These are phyloP conservation scores for Gobionotothen gibberifrons DNA, from an alignment of 2,797 vertebrate species.

Conservation along the genomic window DNA sequence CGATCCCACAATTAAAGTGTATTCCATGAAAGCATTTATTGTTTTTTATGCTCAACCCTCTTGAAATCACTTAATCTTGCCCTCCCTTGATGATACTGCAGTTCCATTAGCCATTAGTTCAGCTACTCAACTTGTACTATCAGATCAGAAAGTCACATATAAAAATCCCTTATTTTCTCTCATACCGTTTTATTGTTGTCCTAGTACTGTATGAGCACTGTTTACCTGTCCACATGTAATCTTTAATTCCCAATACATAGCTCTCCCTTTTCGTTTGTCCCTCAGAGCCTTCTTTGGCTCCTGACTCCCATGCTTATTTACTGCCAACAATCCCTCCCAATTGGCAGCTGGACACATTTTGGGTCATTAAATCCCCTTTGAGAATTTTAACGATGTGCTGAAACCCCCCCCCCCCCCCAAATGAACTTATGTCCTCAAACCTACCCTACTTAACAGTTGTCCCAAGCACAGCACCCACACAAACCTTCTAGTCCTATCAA, in stretches of 20 bases:
- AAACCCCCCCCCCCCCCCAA: constrained; percentile 1
- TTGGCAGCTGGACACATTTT: constrained; percentile 67
- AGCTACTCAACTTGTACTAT: constrained; percentile 38
- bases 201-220: constrained; percentile 44
- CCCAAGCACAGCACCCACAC: constrained; percentile 9
- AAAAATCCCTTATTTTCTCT: constrained; percentile 53
- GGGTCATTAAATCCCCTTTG: constrained; percentile 68
- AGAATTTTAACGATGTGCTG: constrained; percentile 52
- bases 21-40: constrained; percentile 6
- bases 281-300: constrained; percentile 60
- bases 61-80: constrained; percentile 35
- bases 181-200: constrained; percentile 54
- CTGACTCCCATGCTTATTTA: constrained; percentile 58
- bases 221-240: constrained; percentile 63
- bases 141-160: constrained; percentile 52
- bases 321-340: constrained; percentile 56
- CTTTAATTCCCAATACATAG: constrained; percentile 43
- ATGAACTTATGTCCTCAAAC: constrained; percentile 18
- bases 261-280: constrained; percentile 44
- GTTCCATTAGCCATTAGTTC: constrained; percentile 49
- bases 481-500: background rate
- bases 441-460: constrained; percentile 13
- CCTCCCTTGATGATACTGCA: constrained; percentile 29
- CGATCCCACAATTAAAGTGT: constrained; percentile 20
- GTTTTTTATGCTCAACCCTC: constrained; percentile 24